Evolutionary conservation across 2,888 invertebrate species (phyloP).

Genomic region (Dryadula phaetusa): DNA sequence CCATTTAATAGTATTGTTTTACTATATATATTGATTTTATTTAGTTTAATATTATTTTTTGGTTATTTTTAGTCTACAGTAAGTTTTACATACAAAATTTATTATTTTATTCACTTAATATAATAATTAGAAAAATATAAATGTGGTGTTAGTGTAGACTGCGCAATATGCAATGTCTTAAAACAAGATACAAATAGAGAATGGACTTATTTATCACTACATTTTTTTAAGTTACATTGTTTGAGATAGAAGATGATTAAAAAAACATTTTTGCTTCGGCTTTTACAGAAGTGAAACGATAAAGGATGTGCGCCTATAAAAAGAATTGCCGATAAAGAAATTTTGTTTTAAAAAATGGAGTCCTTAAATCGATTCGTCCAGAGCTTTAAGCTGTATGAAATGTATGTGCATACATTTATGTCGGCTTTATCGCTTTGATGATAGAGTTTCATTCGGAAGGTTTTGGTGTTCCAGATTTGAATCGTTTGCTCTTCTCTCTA

Average conservation of each 20-base stretch:
- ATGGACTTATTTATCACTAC: neutral
- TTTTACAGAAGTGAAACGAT: constrained; percentile 46
- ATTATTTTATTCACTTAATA: neutral
- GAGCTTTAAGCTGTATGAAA: constrained; percentile 38
- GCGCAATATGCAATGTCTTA: neutral
- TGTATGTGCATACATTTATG: constrained; percentile 36
- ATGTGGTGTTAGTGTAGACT: neutral
- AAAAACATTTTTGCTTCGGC: constrained; percentile 2
- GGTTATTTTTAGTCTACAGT: too few species aligned
- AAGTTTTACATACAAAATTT: neutral
- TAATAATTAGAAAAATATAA: neutral
- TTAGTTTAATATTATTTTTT: too few species aligned
- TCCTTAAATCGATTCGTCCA: constrained; percentile 60
- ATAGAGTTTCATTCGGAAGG: constrained; percentile 46
- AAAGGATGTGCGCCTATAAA: constrained; percentile 4
- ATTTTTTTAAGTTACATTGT: neutral
- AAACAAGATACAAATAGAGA: neutral
- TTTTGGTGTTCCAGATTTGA: constrained; percentile 49
- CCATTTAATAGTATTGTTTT: too few species aligned
- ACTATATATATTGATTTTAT: too few species aligned
- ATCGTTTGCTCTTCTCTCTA: constrained; percentile 55
- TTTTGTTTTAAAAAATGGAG: constrained; percentile 50
- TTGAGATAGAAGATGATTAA: neutral
- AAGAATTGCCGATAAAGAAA: constrained; percentile 31
- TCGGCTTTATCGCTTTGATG: constrained; percentile 42